Percentiles rank a stretch among this genome's conserved stretches.
Conservation (phyloP, 2,797 vertebrate species). For the Diceros bicornis region DNA sequence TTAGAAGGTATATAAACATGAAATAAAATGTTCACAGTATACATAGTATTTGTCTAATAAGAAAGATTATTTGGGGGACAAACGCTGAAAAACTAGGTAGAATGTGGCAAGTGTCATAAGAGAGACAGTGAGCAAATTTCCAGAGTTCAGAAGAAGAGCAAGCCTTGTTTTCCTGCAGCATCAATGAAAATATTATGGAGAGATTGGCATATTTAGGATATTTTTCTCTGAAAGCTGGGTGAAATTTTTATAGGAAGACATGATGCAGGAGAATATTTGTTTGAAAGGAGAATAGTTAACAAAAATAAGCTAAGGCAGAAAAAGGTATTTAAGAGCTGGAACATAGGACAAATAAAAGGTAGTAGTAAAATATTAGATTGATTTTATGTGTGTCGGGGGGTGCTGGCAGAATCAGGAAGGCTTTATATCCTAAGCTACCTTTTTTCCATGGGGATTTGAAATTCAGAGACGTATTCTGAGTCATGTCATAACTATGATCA, state of each 20-base stretch:
- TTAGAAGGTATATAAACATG: background rate
- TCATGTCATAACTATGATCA: background rate
- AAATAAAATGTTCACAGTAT: background rate
- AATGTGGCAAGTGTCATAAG: background rate
- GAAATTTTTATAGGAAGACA: background rate
- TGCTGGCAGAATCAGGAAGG: background rate
- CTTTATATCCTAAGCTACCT: background rate
- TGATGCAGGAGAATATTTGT: background rate
- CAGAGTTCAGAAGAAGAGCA: background rate
- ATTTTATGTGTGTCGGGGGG: background rate
- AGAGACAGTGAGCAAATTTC: background rate
- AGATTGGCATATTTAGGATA: too few relatives aligned
- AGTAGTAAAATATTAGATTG: background rate
- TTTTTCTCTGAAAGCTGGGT: background rate
- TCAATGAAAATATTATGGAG: background rate
- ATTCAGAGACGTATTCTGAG: background rate
- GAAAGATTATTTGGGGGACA: background rate
- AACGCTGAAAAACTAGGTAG: background rate
- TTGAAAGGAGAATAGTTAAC: background rate
- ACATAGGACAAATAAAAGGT: background rate
- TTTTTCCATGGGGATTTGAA: background rate
- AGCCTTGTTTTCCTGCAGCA: background rate
- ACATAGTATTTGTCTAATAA: background rate
- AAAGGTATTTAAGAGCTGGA: background rate
- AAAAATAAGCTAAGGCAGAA: background rate